Conservation (phyloP, 2,888 invertebrate genomes). For the Euplexia lucipara region DNA sequence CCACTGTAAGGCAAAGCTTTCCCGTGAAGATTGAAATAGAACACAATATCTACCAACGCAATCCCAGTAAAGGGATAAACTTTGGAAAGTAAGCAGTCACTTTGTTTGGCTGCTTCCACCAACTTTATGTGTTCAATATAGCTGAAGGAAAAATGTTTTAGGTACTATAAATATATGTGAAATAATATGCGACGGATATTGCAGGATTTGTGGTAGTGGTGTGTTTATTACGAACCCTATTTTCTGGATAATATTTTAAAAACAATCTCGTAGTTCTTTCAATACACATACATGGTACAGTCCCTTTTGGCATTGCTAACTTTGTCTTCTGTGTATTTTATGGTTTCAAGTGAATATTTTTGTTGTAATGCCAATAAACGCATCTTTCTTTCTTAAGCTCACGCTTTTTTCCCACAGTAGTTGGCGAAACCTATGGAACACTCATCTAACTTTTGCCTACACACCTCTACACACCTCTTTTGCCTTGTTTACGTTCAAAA, state of each 20-base stretch:
- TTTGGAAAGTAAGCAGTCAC: conserved; percentile 56
- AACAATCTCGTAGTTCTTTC: background rate
- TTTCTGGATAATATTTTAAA: conserved; percentile 35
- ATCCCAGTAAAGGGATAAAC: conserved; percentile 45
- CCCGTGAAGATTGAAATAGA: conserved; percentile 43
- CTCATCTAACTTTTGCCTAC: too few species aligned
- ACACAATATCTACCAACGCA: conserved; percentile 51
- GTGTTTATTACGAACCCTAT: conserved; percentile 33
- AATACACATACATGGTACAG: too few species aligned
- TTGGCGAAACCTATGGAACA: too few species aligned
- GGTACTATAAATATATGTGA: conserved; percentile 46
- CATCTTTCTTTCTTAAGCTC: too few species aligned
- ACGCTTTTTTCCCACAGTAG: too few species aligned
- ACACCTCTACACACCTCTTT: too few species aligned
- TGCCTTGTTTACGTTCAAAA: too few species aligned
- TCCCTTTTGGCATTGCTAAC: too few species aligned
- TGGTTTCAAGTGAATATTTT: too few species aligned
- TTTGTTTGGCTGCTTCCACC: conserved; percentile 30
- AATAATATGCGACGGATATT: conserved; percentile 36
- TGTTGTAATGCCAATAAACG: too few species aligned
- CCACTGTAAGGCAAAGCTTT: conserved; percentile 19
- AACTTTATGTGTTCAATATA: conserved; percentile 65
- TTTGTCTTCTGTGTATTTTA: too few species aligned
- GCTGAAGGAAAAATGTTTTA: conserved; percentile 32
- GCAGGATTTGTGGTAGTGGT: conserved; percentile 31